Percentiles rank a stretch among this genome's conserved stretches.
phyloP scores from a whole-genome alignment of 2,113 vertebrate genomes.

The Lagopus muta region DNA sequence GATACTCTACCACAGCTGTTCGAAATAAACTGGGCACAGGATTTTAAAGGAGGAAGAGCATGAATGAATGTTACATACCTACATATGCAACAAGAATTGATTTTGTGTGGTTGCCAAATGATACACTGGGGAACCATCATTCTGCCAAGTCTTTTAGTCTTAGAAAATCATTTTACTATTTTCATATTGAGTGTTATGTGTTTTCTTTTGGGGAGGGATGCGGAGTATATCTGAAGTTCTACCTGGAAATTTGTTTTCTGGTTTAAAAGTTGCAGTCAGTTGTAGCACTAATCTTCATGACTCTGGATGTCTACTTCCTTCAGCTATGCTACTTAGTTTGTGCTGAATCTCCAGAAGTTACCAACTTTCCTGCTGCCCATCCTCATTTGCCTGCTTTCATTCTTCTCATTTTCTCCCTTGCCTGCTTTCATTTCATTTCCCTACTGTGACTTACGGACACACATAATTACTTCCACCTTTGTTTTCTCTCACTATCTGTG shows the following conservation, averaged over 20 bases:
- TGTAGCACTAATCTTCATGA: background rate
- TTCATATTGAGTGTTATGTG: background rate
- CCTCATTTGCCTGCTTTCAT: background rate
- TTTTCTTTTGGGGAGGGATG: background rate
- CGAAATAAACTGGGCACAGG: background rate
- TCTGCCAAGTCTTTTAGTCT: background rate
- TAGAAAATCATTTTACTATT: background rate
- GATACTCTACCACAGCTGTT: background rate
- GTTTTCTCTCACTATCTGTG: background rate
- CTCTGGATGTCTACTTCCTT: background rate
- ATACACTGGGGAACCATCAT: background rate
- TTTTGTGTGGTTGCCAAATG: background rate
- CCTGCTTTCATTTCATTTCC: background rate
- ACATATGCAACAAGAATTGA: background rate
- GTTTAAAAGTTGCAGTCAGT: background rate
- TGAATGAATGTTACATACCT: background rate
- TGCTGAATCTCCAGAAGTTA: background rate
- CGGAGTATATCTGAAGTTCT: background rate
- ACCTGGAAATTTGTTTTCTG: background rate
- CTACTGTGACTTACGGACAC: background rate
- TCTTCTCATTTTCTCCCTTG: background rate
- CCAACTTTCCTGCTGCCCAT: background rate
- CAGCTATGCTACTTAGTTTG: background rate
- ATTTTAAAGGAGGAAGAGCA: background rate
- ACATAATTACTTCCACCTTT: background rate